Evolutionary conservation across 2,888 invertebrate genomes (phyloP).

Genomic region (Leucozona laternaria): DNA sequence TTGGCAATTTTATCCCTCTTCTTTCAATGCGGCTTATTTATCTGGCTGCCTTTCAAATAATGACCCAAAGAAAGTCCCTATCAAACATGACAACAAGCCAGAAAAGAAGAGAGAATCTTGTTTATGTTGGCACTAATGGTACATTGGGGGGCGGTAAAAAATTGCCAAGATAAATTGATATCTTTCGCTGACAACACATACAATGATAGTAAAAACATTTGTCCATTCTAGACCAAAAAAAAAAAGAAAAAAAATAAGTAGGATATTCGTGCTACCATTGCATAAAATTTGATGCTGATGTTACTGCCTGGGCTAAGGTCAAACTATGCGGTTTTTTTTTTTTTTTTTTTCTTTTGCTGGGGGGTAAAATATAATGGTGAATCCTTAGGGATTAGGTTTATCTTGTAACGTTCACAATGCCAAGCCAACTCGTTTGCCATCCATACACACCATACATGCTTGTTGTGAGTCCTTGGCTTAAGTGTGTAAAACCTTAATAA

Average conservation of each 20-base stretch:
- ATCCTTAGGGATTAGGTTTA: constrained; percentile 73
- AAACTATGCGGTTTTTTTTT: constrained; percentile 63
- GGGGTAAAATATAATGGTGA: constrained; percentile 70
- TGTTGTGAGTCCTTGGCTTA: constrained; percentile 63
- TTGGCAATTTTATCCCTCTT: constrained; percentile 22
- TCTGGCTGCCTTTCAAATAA: constrained; percentile 71
- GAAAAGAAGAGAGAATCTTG: constrained; percentile 70
- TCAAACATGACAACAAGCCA: constrained; percentile 70
- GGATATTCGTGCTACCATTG: constrained; percentile 71
- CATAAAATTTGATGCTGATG: constrained; percentile 76
- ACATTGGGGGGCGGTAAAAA: constrained; percentile 75
- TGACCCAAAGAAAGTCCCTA: constrained; percentile 73
- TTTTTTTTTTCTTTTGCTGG: background rate
- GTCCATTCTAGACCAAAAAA: constrained; percentile 41
- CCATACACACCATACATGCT: background rate
- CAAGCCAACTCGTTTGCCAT: constrained; percentile 36
- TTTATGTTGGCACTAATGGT: constrained; percentile 75
- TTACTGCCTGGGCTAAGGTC: constrained; percentile 67
- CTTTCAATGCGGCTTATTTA: constrained; percentile 68
- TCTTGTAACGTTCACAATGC: constrained; percentile 63
- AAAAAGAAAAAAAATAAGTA: constrained; percentile 26
- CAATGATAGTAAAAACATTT: constrained; percentile 74
- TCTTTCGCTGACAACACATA: constrained; percentile 68
- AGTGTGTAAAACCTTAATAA: constrained; percentile 73
- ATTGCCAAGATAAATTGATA: constrained; percentile 75